Evolutionary conservation across 2,113 vertebrate genomes (phyloP), one percentile per base, ranked within the genome.

Genomic region (Pygathrix nemaeus): DNA sequence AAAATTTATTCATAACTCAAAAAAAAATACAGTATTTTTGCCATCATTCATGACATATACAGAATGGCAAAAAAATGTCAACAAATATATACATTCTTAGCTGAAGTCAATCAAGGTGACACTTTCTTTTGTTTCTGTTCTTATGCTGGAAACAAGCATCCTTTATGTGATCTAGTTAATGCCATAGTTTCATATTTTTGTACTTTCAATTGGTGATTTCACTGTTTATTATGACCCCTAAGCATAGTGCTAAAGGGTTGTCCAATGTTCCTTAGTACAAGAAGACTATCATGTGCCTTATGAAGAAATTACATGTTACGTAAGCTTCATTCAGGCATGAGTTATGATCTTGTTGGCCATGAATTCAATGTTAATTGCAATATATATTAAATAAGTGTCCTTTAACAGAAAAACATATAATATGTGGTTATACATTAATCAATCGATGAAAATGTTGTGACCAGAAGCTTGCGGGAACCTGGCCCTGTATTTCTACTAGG

Each of bases 1-100:
- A 76, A 88, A 78, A 88, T 88, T 38, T 14, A 73, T 73, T 21
- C 43, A 4, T 55, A 90, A 35, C 16, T n/a, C 13, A 27, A 79
- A 90, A 66, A 66, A 20, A 17, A 66, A 50, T 38, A 10, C 5
- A 50, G 7, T n/a, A 68, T 27, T 68, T 79, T 68, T 32, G 17
- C 25, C n/a, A 25, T n/a, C 25, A 68, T 30, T 80, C 27, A 6
- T 23, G 45, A 80, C 25, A 75, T 14, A 30, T 20, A 10, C 23
- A 68, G 23, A 90, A 16, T 14, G 1, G 0, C 45, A 66, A 80
- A 66, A 72, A 30, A 35, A 48, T 79, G 30, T 48, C 40, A n/a
- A 2, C 5, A 32, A 64, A n/a, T 4, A 64, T 64, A 8, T 18
- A 30, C 3, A 0, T 38, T 64, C 43, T 20, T 9, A 13, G 10